Evolutionary conservation across 2,888 invertebrate genomes (phyloP).

Genomic region (Lymantria dispar): DNA sequence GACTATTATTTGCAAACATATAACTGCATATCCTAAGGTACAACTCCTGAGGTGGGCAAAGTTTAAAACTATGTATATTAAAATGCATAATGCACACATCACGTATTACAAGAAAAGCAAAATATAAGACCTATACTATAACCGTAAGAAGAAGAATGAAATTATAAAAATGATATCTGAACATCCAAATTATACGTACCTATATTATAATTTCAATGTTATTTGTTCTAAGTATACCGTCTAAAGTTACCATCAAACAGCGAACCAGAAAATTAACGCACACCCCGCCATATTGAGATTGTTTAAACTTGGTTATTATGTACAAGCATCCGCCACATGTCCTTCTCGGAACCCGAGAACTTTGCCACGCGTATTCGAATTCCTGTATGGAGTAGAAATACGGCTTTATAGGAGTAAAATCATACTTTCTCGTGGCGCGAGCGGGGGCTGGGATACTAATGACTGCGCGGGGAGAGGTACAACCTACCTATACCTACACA

Average conservation of each 20-base stretch:
- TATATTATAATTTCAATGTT: not conserved
- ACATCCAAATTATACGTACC: too few relatives aligned
- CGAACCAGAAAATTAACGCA: slow-evolving; percentile 56
- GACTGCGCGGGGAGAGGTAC: slow-evolving; percentile 79
- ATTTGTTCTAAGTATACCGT: slow-evolving; percentile 8
- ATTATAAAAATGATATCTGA: too few relatives aligned
- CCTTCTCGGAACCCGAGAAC: slow-evolving; percentile 73
- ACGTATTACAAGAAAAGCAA: too few relatives aligned
- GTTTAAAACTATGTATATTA: too few relatives aligned
- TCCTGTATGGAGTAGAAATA: slow-evolving; percentile 83
- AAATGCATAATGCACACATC: too few relatives aligned
- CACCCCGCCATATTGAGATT: slow-evolving; percentile 67
- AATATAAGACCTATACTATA: too few relatives aligned
- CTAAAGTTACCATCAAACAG: slow-evolving; percentile 34
- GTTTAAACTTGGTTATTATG: slow-evolving; percentile 77
- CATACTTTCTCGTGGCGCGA: slow-evolving; percentile 79
- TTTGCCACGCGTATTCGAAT: slow-evolving; percentile 77
- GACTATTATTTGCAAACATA: too few relatives aligned
- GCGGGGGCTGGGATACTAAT: slow-evolving; percentile 74
- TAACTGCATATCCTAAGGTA: too few relatives aligned
- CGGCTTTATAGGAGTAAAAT: slow-evolving; percentile 83
- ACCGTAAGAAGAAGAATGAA: too few relatives aligned
- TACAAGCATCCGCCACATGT: slow-evolving; percentile 74
- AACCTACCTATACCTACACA: slow-evolving; percentile 68
- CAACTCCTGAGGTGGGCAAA: too few relatives aligned